Percentiles rank a stretch among this genome's conserved stretches.
These are phyloP conservation scores for Rattus norvegicus DNA, from an alignment of 2,113 vertebrate species.

Conservation along the genomic window GRCr8 NC_086021.1:81903001-81903500, in stretches of 20 bases:
- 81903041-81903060: background rate
- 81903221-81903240: background rate
- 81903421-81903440: background rate
- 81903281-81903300: conserved; percentile 25
- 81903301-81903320: background rate
- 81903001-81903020: background rate
- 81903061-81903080: background rate
- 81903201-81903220: background rate
- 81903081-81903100: background rate
- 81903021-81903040: conserved; percentile 28
- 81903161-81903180: background rate
- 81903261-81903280: background rate
- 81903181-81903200: conserved; percentile 10
- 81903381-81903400: background rate
- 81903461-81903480: background rate
- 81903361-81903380: background rate
- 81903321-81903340: background rate
- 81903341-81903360: conserved; percentile 6
- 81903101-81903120: background rate
- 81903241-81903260: background rate
- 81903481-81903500: background rate
- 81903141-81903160: background rate
- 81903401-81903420: background rate
- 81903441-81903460: background rate
- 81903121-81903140: background rate